These are phyloP conservation scores for Drosophila bunnanda DNA, from an alignment of 2,888 invertebrate species.

Conservation along the genomic window DNA sequence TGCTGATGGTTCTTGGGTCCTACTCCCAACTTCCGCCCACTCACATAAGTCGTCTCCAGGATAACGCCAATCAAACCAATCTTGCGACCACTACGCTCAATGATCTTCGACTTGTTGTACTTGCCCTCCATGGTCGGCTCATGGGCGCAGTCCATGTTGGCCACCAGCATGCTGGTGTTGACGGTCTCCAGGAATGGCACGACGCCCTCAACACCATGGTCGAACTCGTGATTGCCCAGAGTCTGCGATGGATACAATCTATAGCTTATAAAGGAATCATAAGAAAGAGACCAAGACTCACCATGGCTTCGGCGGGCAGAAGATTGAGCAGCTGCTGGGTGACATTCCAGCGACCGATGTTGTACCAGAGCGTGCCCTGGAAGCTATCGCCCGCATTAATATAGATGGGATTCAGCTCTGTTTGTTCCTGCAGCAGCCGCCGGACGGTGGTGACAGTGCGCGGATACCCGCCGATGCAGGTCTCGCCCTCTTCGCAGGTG, in stretches of 20 bases:
- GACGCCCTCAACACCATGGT: constrained; percentile 89
- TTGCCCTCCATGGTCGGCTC: constrained; percentile 88
- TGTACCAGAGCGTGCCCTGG: constrained; percentile 94
- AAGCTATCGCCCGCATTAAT: constrained; percentile 94
- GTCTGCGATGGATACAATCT: constrained; percentile 86
- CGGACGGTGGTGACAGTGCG: constrained; percentile 87
- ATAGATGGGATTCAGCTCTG: constrained; percentile 87
- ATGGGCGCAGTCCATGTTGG: constrained; percentile 89
- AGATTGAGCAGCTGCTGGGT: constrained; percentile 91
- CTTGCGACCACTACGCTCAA: constrained; percentile 87
- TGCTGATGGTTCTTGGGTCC: neutral
- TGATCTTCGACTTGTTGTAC: constrained; percentile 88
- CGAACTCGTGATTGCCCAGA: constrained; percentile 95
- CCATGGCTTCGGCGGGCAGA: constrained; percentile 91
- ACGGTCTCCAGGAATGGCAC: constrained; percentile 89
- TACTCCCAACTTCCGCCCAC: constrained; percentile 31
- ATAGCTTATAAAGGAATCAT: neutral
- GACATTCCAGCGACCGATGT: constrained; percentile 89
- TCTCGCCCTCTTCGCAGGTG: constrained; percentile 86
- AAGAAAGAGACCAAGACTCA: constrained; percentile 73
- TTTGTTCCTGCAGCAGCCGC: constrained; percentile 84
- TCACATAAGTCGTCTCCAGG: constrained; percentile 88
- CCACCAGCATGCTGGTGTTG: constrained; percentile 88
- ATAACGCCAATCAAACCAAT: constrained; percentile 93
- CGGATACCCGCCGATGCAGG: constrained; percentile 90